These are phyloP conservation scores for Hypselothyrea guttata DNA, from an alignment of 2,888 invertebrate genomes.

Conservation along the genomic window DNA sequence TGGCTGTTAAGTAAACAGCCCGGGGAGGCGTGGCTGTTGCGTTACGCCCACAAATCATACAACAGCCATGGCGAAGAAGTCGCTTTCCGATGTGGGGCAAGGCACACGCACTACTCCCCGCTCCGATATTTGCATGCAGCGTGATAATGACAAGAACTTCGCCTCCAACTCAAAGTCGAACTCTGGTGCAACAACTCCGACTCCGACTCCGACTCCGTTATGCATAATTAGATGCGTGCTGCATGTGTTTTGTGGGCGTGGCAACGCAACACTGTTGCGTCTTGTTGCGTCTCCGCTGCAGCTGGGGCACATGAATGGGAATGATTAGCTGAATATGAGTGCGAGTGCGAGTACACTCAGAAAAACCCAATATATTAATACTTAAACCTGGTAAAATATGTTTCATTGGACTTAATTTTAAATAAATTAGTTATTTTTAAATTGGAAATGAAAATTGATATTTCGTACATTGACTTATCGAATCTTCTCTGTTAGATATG, in stretches of 20 bases:
- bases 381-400: no score
- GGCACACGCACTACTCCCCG: slow-evolving; percentile 11
- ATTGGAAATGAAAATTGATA: no score
- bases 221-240: slow-evolving; percentile 72
- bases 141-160: slow-evolving; percentile 41
- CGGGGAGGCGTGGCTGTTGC: slow-evolving; percentile 27
- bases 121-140: slow-evolving; percentile 50
- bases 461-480: no score
- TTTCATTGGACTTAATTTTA: no score
- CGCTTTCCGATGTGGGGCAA: slow-evolving; percentile 12
- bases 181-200: background rate
- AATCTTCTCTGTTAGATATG: no score
- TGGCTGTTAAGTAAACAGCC: slow-evolving; percentile 38
- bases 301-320: slow-evolving; percentile 36
- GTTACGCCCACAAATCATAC: slow-evolving; percentile 50
- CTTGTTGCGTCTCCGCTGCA: slow-evolving; percentile 18
- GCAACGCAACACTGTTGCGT: slow-evolving; percentile 28
- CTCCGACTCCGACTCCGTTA: slow-evolving; percentile 24
- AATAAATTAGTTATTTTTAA: no score
- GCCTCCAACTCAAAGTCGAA: background rate
- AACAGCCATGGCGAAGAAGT: slow-evolving; percentile 28
- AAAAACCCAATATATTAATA: no score
- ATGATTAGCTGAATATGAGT: slow-evolving; percentile 4
- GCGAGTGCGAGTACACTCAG: slow-evolving; percentile 9
- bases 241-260: slow-evolving; percentile 57